These are phyloP conservation scores for Hoplostethus atlanticus DNA, from an alignment of 2,797 vertebrate genomes.

Conservation along the genomic window DNA sequence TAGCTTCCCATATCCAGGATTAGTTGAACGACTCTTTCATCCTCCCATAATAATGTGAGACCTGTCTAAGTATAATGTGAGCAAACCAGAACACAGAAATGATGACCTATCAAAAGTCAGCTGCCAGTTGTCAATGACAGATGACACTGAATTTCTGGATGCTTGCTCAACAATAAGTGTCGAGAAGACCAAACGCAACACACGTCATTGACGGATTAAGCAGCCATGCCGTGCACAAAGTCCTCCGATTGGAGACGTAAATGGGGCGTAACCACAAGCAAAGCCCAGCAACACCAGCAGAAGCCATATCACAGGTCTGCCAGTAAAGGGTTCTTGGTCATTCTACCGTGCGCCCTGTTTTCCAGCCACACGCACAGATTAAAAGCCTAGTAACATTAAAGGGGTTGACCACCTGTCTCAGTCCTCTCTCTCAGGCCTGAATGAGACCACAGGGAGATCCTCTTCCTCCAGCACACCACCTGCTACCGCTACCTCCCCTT, in stretches of 20 bases:
- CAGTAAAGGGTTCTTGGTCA: slow-evolving; percentile 66
- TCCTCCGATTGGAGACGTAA: slow-evolving; percentile 33
- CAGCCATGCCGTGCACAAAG: slow-evolving; percentile 41
- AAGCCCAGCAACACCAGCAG: slow-evolving; percentile 56
- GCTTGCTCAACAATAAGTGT: slow-evolving; percentile 27
- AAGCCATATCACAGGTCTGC: slow-evolving; percentile 65
- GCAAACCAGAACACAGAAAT: slow-evolving; percentile 40
- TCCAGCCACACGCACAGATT: slow-evolving; percentile 74
- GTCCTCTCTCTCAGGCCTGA: slow-evolving; percentile 71
- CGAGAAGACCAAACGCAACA: slow-evolving; percentile 35
- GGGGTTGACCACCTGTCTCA: slow-evolving; percentile 81
- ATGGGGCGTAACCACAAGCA: slow-evolving; percentile 69
- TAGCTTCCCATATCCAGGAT: slow-evolving; percentile 35
- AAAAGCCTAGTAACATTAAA: slow-evolving; percentile 81
- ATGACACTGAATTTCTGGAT: slow-evolving; percentile 45
- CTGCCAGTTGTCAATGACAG: slow-evolving; percentile 63
- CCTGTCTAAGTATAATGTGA: slow-evolving; percentile 48
- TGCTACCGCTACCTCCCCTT: slow-evolving; percentile 73
- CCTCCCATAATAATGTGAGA: slow-evolving; percentile 19
- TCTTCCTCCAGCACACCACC: slow-evolving; percentile 77
- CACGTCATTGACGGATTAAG: slow-evolving; percentile 64
- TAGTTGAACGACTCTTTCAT: slow-evolving; percentile 20
- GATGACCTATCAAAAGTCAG: slow-evolving; percentile 15
- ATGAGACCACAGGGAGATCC: slow-evolving; percentile 79
- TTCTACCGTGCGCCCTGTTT: slow-evolving; percentile 61